Evolutionary conservation across 2,888 invertebrate species (phyloP), one percentile per base, ranked within the genome.

Genomic region (Sussaba pulchella): DNA sequence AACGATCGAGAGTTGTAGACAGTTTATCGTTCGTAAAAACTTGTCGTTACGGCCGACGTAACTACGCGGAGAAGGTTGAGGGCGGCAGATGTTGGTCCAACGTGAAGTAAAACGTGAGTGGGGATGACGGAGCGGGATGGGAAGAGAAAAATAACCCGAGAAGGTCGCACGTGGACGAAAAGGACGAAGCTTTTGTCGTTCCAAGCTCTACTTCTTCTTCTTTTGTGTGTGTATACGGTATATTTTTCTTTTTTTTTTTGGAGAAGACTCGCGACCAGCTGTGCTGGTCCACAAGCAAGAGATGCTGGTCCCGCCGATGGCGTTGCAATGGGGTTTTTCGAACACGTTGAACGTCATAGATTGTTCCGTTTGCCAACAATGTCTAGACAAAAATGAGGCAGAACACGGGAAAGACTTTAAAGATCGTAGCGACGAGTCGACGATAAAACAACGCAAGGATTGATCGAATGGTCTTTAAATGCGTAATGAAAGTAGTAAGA

Each of bases 11-110:
- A 67, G 45, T 72, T 61, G 63, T 67, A 43, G 72, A 73, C 61
- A 36, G 72, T 78, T 78, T 73, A 69, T 78, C 63, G 72, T 78
- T 73, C 67, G 52, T 67, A 67, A 67, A 73, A 78, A 72, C 50
- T 69, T 73, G 43, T 61, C 73, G 45, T 67, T 59, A 47, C 61
- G 52, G 21, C 36, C 36, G n/a, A 54, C 47, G 47, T 47, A 41
- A 54, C n/a, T 45, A 12, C 9, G 31, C 14, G 24, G 17, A 14
- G 45, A 26, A 45, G 24, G 45, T 45, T 9, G 45, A 24, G 26
- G 14, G 14, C 14, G 9, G 19, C 59, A 39, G 59, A 59, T 45
- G 45, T 45, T 26, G 43, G 63, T 4, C 10, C 63, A 64, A 24
- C 63, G 26, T 5, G 45, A 43, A 64, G 24, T 24, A 12, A 57